Base-by-base conservation (phyloP, 2,113 vertebrate species). In the Hiodon alosoides region DNA sequence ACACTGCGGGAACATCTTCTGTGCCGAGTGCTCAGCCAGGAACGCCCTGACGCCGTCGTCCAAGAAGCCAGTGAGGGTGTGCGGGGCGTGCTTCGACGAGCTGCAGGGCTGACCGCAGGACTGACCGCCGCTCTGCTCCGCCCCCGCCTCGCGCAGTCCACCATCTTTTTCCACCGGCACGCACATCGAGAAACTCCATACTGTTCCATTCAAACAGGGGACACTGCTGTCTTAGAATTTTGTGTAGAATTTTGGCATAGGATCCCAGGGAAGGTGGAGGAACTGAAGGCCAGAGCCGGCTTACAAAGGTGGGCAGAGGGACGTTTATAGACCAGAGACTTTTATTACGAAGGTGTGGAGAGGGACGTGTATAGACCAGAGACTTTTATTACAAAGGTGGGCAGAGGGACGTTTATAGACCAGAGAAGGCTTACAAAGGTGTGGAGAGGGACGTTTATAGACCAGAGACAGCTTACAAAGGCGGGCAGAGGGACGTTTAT, bases 1-100 rank as follows among this genome's bases (percentile, higher is more conserved):
- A 88, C 95, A 99, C 11, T 99, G 97, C 81, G 97, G 97, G 53
- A 99, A 99, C 91, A 99, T 99, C 84, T 99, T 98, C 84, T 99
- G 97, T 80, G 93, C 86, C 0, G 97, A 99, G 77, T 99, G 97
- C 86, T 99, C 97, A 16, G 83, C 93, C 66, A 95, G 83, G 89
- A 96, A 93, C 88, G 95, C 95, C 89, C 88, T 96, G 89, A 98
- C 94, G 64, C 97, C 97, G 75, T 99, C 95, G 77, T 98, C 95
- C 11, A 99, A 99, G 91, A 99, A 99, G 84, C 93, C 97, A 68
- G 97, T 99, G 13, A 92, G 96, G 57, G 97, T 99, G 74, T 99
- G 97, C 69, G 92, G 96, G 85, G 86, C 90, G 5, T 99, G 97
- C 88, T 99, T 91, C 76, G 95, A 93, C 79, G 97, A 99, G 78